Evolutionary conservation across 1,140 invertebrate species (phyloP).

Genomic region (Lepidurus apus): DNA sequence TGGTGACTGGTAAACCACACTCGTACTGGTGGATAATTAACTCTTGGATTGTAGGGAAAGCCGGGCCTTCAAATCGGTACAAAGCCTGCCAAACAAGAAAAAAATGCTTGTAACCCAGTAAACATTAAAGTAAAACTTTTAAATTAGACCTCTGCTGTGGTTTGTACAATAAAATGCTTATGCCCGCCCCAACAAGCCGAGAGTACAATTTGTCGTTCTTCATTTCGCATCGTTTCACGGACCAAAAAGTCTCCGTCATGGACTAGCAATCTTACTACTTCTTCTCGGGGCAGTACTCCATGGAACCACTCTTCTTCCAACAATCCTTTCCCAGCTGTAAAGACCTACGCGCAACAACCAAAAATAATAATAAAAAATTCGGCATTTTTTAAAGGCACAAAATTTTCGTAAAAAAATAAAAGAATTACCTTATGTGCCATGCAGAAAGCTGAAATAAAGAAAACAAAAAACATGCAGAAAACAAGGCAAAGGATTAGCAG

Average conservation of each 20-base stretch:
- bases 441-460: neutral
- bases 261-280: slow-evolving; percentile 82
- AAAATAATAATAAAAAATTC: neutral
- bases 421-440: neutral
- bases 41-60: slow-evolving; percentile 86
- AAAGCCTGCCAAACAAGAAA: slow-evolving; percentile 54
- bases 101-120: slow-evolving; percentile 43
- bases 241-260: slow-evolving; percentile 92
- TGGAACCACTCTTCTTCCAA: slow-evolving; percentile 94
- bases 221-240: slow-evolving; percentile 85
- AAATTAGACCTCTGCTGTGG: slow-evolving; percentile 61
- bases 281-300: slow-evolving; percentile 88
- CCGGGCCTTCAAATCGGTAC: slow-evolving; percentile 87
- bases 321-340: slow-evolving; percentile 34
- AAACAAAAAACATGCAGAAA: neutral
- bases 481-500: neutral
- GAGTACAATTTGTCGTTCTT: slow-evolving; percentile 86
- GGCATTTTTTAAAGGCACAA: neutral
- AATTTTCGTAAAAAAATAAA: neutral
- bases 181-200: slow-evolving; percentile 93
- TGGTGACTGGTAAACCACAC: slow-evolving; percentile 78
- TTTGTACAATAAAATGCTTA: slow-evolving; percentile 97
- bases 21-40: slow-evolving; percentile 81
- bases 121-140: slow-evolving; percentile 46
- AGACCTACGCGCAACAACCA: neutral